Percentiles rank a stretch among this genome's conserved stretches.
These are phyloP conservation scores for Atherix ibis DNA, from an alignment of 2,888 invertebrate genomes.

Conservation along the genomic window DNA sequence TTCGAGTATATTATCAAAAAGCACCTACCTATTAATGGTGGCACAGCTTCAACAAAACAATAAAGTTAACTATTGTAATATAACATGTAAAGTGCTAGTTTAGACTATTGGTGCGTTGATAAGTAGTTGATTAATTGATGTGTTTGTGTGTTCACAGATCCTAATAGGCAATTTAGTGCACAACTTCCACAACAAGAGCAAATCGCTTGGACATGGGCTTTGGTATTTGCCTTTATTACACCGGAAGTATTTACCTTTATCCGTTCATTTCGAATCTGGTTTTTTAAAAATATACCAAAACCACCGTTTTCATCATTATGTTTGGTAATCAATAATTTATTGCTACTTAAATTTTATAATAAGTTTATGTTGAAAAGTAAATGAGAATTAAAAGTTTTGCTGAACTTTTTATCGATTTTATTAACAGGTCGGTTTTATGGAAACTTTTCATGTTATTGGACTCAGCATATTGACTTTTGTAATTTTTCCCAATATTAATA, in stretches of 20 bases:
- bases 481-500: conserved; percentile 65
- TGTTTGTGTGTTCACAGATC: conserved; percentile 31
- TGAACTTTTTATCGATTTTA: too few relatives aligned
- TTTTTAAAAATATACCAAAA: conserved; percentile 51
- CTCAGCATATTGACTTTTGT: conserved; percentile 57
- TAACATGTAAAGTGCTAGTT: conserved; percentile 20
- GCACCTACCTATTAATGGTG: conserved; percentile 54
- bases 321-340: conserved; percentile 30
- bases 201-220: conserved; percentile 64
- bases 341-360: not conserved
- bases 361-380: not conserved
- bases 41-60: conserved; percentile 45
- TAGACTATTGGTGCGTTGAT: conserved; percentile 1
- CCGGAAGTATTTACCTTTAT: conserved; percentile 64
- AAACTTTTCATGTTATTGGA: conserved; percentile 64
- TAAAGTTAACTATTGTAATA: conserved; percentile 44
- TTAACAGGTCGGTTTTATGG: conserved; percentile 47
- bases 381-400: too few relatives aligned
- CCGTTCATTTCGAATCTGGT: conserved; percentile 49
- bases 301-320: conserved; percentile 41
- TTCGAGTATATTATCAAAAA: conserved; percentile 56
- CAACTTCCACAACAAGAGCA: conserved; percentile 46
- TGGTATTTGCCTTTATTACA: conserved; percentile 55
- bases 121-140: not conserved
- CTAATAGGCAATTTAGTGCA: conserved; percentile 45